Conservation (phyloP, 2,797 vertebrate genomes). For the Denticeps clupeoides region DNA sequence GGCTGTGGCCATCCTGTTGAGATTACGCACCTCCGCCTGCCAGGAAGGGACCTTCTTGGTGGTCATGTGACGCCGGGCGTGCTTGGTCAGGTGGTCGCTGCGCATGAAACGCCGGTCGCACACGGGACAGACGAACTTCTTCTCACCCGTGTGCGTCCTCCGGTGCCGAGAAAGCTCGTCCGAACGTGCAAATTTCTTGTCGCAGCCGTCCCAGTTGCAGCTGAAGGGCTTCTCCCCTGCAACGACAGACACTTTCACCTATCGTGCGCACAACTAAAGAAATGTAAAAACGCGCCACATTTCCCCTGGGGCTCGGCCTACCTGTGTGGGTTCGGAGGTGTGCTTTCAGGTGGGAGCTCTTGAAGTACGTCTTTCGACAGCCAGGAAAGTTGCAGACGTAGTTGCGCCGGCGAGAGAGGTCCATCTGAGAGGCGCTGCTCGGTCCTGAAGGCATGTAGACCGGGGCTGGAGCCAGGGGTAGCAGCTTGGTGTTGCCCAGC, state of each 20-base stretch:
- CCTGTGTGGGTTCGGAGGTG: slow-evolving; percentile 98
- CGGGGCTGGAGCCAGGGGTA: slow-evolving; percentile 90
- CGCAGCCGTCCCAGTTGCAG: slow-evolving; percentile 93
- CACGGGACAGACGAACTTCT: slow-evolving; percentile 87
- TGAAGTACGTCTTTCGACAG: slow-evolving; percentile 97
- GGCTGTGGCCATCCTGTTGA: slow-evolving; percentile 64
- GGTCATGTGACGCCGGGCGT: slow-evolving; percentile 85
- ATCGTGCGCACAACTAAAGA: no score
- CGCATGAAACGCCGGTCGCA: slow-evolving; percentile 96
- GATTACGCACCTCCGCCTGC: slow-evolving; percentile 79
- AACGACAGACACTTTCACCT: no score
- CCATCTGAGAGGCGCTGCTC: slow-evolving; percentile 54
- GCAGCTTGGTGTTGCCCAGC: slow-evolving; percentile 77
- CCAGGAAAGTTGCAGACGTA: slow-evolving; percentile 84
- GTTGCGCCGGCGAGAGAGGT: slow-evolving; percentile 90
- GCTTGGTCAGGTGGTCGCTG: slow-evolving; percentile 94
- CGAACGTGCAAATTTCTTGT: slow-evolving; percentile 91
- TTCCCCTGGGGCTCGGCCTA: slow-evolving; percentile 35
- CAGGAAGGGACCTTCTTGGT: slow-evolving; percentile 85
- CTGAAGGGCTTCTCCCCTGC: slow-evolving; percentile 94
- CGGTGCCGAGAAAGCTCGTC: slow-evolving; percentile 94
- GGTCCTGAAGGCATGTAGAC: slow-evolving; percentile 76
- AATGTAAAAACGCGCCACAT: not conserved
- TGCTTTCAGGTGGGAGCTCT: slow-evolving; percentile 97
- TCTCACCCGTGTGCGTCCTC: slow-evolving; percentile 91